Percentiles rank a stretch among this genome's conserved stretches.
These are phyloP conservation scores for Tetropium fuscum DNA, from an alignment of 2,888 invertebrate species.

Conservation along the genomic window DNA sequence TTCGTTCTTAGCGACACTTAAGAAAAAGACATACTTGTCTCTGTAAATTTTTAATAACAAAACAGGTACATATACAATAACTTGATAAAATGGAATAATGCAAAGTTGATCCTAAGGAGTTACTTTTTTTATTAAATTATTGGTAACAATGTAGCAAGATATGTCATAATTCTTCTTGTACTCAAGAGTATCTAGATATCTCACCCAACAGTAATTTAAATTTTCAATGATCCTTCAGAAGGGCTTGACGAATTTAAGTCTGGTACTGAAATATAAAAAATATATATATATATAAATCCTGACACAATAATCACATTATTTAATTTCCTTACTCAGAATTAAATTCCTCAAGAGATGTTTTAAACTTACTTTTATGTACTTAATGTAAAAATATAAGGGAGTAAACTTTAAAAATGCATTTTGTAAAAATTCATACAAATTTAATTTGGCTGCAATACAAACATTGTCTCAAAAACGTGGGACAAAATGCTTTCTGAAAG, in stretches of 20 bases:
- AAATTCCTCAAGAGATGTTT: slow-evolving; percentile 36
- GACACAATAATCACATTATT: not conserved
- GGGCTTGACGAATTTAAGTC: slow-evolving; percentile 62
- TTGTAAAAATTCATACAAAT: not conserved
- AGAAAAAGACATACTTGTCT: too few relatives aligned
- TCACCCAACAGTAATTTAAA: slow-evolving; percentile 49
- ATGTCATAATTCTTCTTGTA: slow-evolving; percentile 18
- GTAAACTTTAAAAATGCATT: slow-evolving; percentile 1
- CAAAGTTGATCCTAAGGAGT: not conserved
- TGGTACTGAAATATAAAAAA: slow-evolving; percentile 59
- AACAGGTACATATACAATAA: too few relatives aligned
- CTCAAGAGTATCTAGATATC: slow-evolving; percentile 14
- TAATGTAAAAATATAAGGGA: slow-evolving; percentile 2
- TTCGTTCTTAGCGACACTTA: too few relatives aligned
- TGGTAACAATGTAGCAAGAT: slow-evolving; percentile 17
- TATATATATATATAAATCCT: slow-evolving; percentile 8
- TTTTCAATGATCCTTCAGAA: slow-evolving; percentile 57
- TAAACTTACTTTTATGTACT: slow-evolving; percentile 5
- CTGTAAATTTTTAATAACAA: too few relatives aligned
- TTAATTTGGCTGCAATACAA: not conserved
- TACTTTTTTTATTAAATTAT: slow-evolving; percentile 2
- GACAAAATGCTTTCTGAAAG: not conserved
- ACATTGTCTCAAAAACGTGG: not conserved
- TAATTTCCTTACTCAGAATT: slow-evolving; percentile 33
- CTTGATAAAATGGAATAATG: too few relatives aligned